phyloP scores from a whole-genome alignment of 2,797 vertebrate genomes.

The Percopsis omiscomaycus region DNA sequence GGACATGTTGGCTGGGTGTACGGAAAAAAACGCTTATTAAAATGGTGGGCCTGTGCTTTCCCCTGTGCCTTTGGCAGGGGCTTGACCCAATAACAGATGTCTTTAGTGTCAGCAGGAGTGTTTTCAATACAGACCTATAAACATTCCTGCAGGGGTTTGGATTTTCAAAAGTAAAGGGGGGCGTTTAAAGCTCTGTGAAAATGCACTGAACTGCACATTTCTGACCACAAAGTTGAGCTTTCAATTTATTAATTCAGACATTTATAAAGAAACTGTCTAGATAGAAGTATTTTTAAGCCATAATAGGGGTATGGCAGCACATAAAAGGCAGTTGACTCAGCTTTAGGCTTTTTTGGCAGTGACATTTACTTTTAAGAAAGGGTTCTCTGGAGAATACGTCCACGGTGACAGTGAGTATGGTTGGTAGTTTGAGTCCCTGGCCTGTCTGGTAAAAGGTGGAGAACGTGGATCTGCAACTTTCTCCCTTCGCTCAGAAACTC shows the following conservation, averaged over 20 bases:
- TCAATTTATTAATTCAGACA: conserved; percentile 26
- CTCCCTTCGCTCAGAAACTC: conserved; percentile 29
- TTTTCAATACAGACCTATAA: conserved; percentile 47
- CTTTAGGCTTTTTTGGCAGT: conserved; percentile 9
- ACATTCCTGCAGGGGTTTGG: conserved; percentile 54
- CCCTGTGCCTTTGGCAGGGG: conserved; percentile 37
- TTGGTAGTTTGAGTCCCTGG: conserved; percentile 37
- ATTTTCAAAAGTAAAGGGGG: conserved; percentile 31
- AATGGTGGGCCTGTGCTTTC: conserved; percentile 55
- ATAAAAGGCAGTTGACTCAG: background rate
- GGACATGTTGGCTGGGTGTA: conserved; percentile 43
- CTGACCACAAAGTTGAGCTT: conserved; percentile 25
- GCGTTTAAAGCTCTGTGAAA: conserved; percentile 38
- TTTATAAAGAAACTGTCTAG: conserved; percentile 24
- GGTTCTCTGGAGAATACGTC: conserved; percentile 12
- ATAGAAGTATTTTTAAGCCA: conserved; percentile 11
- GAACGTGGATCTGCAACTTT: conserved; percentile 3
- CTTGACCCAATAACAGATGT: conserved; percentile 55
- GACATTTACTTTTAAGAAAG: conserved; percentile 10
- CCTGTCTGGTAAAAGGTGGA: conserved; percentile 28
- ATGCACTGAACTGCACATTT: conserved; percentile 49
- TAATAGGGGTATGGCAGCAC: conserved; percentile 1
- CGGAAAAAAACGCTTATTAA: conserved; percentile 49
- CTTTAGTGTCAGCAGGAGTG: conserved; percentile 49
- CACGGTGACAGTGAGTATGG: background rate